Evolutionary conservation across 2,113 vertebrate species (phyloP), one percentile per base, ranked within the genome.

Genomic region (Benthochromis sp.): DNA sequence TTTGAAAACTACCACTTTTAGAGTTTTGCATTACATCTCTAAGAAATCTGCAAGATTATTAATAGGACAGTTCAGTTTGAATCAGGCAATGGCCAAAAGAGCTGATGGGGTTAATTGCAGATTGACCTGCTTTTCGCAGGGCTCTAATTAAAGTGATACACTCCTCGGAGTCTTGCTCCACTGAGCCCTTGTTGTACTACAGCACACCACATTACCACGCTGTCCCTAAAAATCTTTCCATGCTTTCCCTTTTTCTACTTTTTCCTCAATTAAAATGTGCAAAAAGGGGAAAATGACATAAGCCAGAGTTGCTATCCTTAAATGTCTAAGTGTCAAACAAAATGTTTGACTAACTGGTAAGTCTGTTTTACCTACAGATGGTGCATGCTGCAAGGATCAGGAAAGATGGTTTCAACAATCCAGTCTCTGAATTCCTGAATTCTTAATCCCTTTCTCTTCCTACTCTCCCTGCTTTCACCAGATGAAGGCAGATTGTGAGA

Each of bases 91-190:
- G 83, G 86, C 86, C 53, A 29, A 85, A 88, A 89, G 63, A 84
- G 38, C 82, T 84, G 69, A 36, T 82, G 55, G 73, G 90, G 88
- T 94, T 93, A 93, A 95, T 87, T 93, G 90, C 89, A 92, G 94
- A 92, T 91, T 94, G 92, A 89, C 93, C 90, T 86, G 90, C 53
- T 92, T 95, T 93, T 86, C 11, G 1, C 38, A 59, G 38, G 69
- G 85, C 84, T 84, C 82, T 88, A 88, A 91, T 94, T 93, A 91
- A 95, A 93, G 87, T 27, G 88, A 90, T 90, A 90, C 21, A 3
- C 83, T 86, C 73, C n/a, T 82, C 40, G 36, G 83, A 55, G 83
- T 91, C 54, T 87, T 89, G 79, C 47, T 87, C 55, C 83, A 88
- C 31, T 86, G 84, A 93, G 61, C 76, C 63, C 53, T 82, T 83